phyloP scores from a whole-genome alignment of 1,140 invertebrate species.

The Pachyrhynchus sulphureomaculatus region DNA sequence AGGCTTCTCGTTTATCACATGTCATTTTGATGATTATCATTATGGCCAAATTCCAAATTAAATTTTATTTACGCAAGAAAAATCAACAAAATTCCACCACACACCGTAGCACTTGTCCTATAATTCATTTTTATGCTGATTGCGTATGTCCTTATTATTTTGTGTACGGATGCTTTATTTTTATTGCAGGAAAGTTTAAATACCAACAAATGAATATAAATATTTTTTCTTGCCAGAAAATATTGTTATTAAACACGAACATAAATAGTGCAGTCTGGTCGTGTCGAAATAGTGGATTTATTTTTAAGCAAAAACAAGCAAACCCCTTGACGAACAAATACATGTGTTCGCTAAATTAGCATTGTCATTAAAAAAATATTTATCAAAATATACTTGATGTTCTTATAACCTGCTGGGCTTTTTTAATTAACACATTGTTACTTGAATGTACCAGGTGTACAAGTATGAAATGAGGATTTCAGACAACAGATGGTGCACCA shows the following conservation, averaged over 20 bases:
- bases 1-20: no score
- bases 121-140: slow-evolving; percentile 1
- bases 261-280: not conserved
- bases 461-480: no score
- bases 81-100: slow-evolving; percentile 3
- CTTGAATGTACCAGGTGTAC: no score
- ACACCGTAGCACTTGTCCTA: not conserved
- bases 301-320: no score
- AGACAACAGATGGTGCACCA: no score
- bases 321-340: no score
- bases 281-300: no score
- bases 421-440: no score
- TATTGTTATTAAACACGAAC: slow-evolving; percentile 1
- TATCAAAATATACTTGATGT: no score
- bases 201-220: not conserved
- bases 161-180: not conserved
- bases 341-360: no score
- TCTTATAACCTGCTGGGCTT: no score
- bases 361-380: no score
- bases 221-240: slow-evolving; percentile 1
- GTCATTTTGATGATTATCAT: not conserved
- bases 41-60: not conserved
- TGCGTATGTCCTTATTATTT: not conserved
- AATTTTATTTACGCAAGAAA: not conserved
- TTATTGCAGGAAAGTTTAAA: not conserved